phyloP scores from a whole-genome alignment of 1,140 invertebrate genomes.

The Micrasema minimum region DNA sequence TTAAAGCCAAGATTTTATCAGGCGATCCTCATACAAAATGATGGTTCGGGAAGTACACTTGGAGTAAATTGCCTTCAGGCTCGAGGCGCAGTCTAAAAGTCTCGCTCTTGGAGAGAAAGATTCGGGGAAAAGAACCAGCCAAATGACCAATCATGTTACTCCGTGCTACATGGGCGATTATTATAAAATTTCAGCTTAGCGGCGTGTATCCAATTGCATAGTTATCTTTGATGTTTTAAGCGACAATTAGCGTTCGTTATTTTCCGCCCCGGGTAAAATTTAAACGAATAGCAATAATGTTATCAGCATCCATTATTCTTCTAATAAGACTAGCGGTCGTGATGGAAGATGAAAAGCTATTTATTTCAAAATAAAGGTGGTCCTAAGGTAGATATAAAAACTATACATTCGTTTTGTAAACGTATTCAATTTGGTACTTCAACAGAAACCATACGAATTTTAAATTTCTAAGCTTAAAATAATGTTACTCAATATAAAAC shows the following conservation, averaged over 20 bases:
- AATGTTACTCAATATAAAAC: too few species aligned
- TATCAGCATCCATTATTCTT: slow-evolving; percentile 14
- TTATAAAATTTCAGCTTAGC: slow-evolving; percentile 17
- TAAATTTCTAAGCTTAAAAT: too few species aligned
- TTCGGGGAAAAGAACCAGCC: slow-evolving; percentile 5
- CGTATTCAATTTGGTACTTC: too few species aligned
- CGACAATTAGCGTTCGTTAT: slow-evolving; percentile 29
- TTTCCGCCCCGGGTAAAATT: slow-evolving; percentile 6
- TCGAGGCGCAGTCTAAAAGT: too few species aligned
- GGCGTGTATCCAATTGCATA: slow-evolving; percentile 17
- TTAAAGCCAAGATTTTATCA: slow-evolving; percentile 14
- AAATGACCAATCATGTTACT: slow-evolving; percentile 11
- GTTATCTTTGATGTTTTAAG: slow-evolving; percentile 31
- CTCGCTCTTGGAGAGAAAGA: slow-evolving; percentile 9
- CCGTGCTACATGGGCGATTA: slow-evolving; percentile 5
- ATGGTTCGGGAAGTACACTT: background rate
- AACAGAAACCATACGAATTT: too few species aligned
- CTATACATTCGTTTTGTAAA: too few species aligned
- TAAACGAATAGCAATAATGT: slow-evolving; percentile 20
- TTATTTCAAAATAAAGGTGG: too few species aligned
- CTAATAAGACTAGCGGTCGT: slow-evolving; percentile 10
- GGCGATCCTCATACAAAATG: slow-evolving; percentile 1
- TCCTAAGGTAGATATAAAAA: too few species aligned
- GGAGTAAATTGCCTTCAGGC: too few species aligned
- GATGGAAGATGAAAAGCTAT: slow-evolving; percentile 6